A percentile compares a stretch with the other conserved stretches of the same genome.
phyloP scores from a whole-genome alignment of 2,113 vertebrate genomes.

The Podarcis raffonei region DNA sequence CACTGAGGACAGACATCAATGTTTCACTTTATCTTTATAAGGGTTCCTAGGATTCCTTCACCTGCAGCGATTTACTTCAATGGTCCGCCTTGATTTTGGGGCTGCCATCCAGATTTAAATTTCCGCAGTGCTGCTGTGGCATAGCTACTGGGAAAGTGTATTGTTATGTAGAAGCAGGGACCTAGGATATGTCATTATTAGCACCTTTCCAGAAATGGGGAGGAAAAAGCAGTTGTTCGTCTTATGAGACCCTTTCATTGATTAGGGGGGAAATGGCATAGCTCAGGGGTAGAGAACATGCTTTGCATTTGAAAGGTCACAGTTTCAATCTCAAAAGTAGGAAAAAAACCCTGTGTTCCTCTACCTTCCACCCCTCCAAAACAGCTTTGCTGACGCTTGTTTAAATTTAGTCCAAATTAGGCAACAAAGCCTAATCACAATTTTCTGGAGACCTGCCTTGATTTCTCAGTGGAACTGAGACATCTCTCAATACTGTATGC shows the following conservation, averaged over 20 bases:
- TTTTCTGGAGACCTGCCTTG: not conserved
- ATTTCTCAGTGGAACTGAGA: not conserved
- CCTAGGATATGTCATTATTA: not conserved
- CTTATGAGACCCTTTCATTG: too few relatives aligned
- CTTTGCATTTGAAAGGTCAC: too few relatives aligned
- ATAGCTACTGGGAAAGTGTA: not conserved
- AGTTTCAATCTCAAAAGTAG: too few relatives aligned
- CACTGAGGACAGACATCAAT: constrained; percentile 91
- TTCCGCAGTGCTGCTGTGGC: not conserved
- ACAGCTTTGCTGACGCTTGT: not conserved
- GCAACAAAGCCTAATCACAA: not conserved
- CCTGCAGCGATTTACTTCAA: too few relatives aligned
- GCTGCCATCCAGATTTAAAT: not conserved
- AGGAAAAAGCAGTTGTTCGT: too few relatives aligned
- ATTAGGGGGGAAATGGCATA: too few relatives aligned
- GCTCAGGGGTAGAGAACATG: too few relatives aligned
- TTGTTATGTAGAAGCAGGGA: not conserved
- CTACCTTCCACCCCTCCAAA: not conserved
- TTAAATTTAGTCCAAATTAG: not conserved
- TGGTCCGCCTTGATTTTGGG: too few relatives aligned
- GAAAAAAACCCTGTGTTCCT: not conserved
- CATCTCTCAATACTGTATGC: not conserved
- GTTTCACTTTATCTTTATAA: constrained; percentile 77
- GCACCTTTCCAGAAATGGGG: not conserved
- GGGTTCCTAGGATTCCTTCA: too few relatives aligned